Conservation (phyloP, 2,113 vertebrate genomes). For the Platycercus adscitus region DNA sequence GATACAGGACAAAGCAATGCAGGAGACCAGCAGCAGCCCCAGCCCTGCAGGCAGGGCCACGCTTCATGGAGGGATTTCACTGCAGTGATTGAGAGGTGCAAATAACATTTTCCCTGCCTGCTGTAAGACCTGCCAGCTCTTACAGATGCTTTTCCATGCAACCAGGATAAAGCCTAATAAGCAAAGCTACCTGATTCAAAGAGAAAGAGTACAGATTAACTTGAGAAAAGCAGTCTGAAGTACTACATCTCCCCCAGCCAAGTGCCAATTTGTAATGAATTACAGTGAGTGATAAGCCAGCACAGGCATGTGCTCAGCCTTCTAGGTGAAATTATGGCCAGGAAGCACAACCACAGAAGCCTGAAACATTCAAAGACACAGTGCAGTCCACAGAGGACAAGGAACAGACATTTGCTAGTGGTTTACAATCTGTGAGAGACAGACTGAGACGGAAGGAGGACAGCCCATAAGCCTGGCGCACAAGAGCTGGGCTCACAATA, state of each 20-base stretch:
- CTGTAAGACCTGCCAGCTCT: background rate
- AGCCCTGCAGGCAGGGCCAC: background rate
- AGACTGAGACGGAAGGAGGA: background rate
- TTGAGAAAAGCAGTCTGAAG: background rate
- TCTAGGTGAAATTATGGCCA: background rate
- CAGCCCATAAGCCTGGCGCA: background rate
- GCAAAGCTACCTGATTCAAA: background rate
- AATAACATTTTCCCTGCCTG: background rate
- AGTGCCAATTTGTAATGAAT: background rate
- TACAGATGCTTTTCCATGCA: background rate
- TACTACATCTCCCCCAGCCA: background rate
- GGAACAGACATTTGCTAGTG: background rate
- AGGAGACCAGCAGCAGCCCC: background rate
- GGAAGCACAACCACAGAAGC: background rate
- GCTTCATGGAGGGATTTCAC: background rate
- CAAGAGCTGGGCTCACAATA: slow-evolving; percentile 27
- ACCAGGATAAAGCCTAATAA: background rate
- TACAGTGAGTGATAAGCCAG: background rate
- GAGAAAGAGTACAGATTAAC: background rate
- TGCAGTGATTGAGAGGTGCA: background rate
- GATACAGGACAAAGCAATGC: accelerated
- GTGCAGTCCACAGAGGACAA: background rate
- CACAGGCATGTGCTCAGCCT: background rate
- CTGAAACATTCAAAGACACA: background rate
- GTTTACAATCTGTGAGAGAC: slow-evolving; percentile 15